Percentiles rank a stretch among this genome's conserved stretches.
phyloP scores from a whole-genome alignment of 2,113 vertebrate genomes.

The Scomber colias region DNA sequence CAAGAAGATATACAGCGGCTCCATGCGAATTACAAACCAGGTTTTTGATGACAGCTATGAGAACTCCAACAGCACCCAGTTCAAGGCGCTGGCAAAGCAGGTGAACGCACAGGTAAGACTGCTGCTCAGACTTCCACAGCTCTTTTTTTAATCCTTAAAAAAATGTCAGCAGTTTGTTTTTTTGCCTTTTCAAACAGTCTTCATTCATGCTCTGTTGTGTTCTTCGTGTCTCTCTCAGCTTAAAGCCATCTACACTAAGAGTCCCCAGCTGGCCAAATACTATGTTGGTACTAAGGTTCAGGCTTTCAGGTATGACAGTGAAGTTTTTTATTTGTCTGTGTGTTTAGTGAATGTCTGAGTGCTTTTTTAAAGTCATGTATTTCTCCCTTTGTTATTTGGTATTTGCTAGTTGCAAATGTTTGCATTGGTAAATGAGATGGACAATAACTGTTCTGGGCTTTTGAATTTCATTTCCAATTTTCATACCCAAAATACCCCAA shows the following conservation, averaged over 20 bases:
- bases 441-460: no score
- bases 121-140: neutral
- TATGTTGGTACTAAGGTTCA: slow-evolving; percentile 77
- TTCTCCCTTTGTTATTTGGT: no score
- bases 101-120: slow-evolving; percentile 77
- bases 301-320: slow-evolving; percentile 82
- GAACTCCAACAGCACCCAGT: slow-evolving; percentile 74
- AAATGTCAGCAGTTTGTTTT: neutral
- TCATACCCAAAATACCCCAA: no score
- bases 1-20: slow-evolving; percentile 83
- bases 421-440: no score
- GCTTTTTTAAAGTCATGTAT: no score
- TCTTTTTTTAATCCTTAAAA: neutral
- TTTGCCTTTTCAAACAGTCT: neutral
- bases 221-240: slow-evolving; percentile 75
- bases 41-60: slow-evolving; percentile 77
- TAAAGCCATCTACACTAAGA: slow-evolving; percentile 71
- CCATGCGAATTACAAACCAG: slow-evolving; percentile 83
- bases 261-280: slow-evolving; percentile 73
- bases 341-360: no score
- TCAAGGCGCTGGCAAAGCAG: slow-evolving; percentile 72
- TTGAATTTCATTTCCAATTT: no score
- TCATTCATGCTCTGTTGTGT: neutral
- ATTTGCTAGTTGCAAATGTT: no score
- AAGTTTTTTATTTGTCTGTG: neutral